Percentiles rank a stretch among this genome's conserved stretches.
phyloP scores from a whole-genome alignment of 2,797 vertebrate genomes.

The Loriculus beryllinus region DNA sequence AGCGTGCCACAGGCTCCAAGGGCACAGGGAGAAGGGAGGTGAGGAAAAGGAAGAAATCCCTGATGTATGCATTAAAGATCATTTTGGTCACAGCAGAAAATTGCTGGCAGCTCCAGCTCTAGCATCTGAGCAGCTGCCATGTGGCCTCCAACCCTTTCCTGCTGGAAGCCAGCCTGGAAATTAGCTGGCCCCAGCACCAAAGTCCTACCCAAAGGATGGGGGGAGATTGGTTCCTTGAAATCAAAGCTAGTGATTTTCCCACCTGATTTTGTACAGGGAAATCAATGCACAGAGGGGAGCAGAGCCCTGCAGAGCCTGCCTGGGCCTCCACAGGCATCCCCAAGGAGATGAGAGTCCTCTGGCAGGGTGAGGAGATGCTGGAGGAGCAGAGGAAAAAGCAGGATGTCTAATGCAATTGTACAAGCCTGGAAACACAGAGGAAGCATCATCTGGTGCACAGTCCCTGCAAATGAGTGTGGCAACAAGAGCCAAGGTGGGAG shows the following conservation, averaged over 20 bases:
- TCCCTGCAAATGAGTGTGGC: neutral
- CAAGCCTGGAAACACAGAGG: neutral
- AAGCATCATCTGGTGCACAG: neutral
- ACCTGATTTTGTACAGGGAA: neutral
- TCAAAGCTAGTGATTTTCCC: neutral
- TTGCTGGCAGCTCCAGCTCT: conserved; percentile 7
- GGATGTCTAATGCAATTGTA: neutral
- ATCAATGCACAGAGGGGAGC: neutral
- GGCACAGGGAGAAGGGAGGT: rapidly evolving
- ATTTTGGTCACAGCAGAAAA: conserved; percentile 33
- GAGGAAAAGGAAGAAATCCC: neutral
- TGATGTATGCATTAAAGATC: neutral
- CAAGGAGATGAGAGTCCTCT: neutral
- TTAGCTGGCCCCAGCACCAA: neutral
- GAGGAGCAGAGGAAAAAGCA: neutral
- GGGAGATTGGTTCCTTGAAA: conserved; percentile 27
- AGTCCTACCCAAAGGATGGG: neutral
- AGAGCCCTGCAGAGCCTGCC: neutral
- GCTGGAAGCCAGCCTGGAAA: conserved; percentile 42
- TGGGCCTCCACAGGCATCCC: neutral
- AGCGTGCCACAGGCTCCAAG: neutral
- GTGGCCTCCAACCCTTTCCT: conserved; percentile 12
- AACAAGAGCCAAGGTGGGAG: neutral
- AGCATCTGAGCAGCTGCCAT: conserved; percentile 20
- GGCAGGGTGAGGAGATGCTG: neutral